Conservation (phyloP, 1,140 invertebrate genomes). For the Radopholus similis region DNA sequence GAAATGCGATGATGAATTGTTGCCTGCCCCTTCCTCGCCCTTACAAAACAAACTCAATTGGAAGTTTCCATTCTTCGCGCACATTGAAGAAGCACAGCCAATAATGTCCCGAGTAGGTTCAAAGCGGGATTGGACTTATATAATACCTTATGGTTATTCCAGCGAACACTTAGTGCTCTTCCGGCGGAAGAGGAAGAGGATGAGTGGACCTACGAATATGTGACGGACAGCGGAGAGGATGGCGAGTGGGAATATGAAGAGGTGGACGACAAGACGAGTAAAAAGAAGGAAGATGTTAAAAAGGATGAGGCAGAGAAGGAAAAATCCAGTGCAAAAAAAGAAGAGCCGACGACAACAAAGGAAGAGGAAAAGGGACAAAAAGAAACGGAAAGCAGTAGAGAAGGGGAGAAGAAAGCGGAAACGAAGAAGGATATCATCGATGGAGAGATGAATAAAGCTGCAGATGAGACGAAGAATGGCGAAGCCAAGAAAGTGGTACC, state of each 20-base stretch:
- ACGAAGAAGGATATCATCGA: neutral
- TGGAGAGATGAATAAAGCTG: constrained; percentile 2
- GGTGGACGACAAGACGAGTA: constrained; percentile 9
- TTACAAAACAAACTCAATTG: no score
- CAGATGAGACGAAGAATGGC: neutral
- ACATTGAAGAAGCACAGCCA: no score
- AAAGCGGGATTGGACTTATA: no score
- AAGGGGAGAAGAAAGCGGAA: neutral
- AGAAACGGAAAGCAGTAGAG: neutral
- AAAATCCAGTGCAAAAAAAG: neutral
- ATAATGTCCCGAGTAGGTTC: no score
- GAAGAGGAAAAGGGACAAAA: neutral
- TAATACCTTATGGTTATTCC: no score
- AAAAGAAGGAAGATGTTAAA: neutral
- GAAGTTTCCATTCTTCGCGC: no score
- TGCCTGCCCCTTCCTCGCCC: no score
- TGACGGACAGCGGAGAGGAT: constrained; percentile 8
- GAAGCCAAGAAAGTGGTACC: neutral
- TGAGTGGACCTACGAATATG: constrained; percentile 29
- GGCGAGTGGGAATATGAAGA: neutral
- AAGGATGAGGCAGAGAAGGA: neutral
- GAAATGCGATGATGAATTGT: no score
- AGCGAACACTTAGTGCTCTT: no score
- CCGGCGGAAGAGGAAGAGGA: constrained; percentile 16
- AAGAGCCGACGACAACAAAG: neutral